phyloP scores from a whole-genome alignment of 37 sponge, comb jelly and placozoan species.

The Amphimedon queenslandica region DNA sequence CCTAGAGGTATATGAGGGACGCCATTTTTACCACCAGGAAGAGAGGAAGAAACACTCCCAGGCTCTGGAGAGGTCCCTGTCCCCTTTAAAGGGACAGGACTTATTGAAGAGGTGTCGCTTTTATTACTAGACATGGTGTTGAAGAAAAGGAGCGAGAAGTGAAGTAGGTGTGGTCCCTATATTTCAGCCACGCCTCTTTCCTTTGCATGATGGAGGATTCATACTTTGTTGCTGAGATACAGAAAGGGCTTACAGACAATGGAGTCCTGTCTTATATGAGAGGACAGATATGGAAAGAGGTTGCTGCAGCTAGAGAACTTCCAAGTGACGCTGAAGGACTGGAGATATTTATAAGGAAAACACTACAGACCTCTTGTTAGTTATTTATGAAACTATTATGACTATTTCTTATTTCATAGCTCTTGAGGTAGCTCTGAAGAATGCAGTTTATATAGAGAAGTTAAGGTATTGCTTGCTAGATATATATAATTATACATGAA shows the following conservation, averaged over 20 bases:
- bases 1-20: slow-evolving; percentile 41
- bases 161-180: no score
- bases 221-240: no score
- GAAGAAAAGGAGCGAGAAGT: no score
- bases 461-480: no score
- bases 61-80: no score
- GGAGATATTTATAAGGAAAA: neutral
- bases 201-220: no score
- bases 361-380: neutral
- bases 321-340: neutral
- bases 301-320: neutral
- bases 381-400: neutral
- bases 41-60: no score
- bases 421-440: neutral
- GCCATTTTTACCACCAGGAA: slow-evolving; percentile 2
- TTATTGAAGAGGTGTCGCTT: neutral
- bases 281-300: neutral
- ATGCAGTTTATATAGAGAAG: neutral
- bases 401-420: neutral
- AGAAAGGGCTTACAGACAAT: neutral
- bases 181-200: no score
- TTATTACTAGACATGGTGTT: no score
- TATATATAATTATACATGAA: no score
- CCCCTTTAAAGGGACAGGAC: no score
- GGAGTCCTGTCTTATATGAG: neutral